These are phyloP conservation scores for Clinocottus analis DNA, from an alignment of 2,113 vertebrate species.

Conservation along the genomic window DNA sequence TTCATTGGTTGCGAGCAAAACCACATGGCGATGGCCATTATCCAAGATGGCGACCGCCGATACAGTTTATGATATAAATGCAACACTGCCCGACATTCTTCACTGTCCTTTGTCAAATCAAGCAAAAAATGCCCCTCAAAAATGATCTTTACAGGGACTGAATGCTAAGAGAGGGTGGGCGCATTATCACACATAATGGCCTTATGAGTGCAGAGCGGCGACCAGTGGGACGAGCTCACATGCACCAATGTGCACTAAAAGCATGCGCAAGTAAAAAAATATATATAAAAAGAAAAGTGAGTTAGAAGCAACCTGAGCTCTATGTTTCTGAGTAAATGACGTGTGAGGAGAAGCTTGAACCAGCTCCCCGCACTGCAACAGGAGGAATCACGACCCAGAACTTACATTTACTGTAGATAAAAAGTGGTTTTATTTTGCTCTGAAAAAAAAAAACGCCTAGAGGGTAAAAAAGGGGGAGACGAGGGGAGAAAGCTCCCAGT, in stretches of 20 bases:
- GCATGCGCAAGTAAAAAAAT: no score
- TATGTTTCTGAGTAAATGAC: conserved; percentile 13
- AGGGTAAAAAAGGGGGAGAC: conserved; percentile 5
- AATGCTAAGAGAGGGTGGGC: no score
- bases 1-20: no score
- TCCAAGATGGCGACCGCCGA: no score
- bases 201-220: neutral
- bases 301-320: neutral
- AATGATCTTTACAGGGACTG: no score
- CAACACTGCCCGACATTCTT: no score
- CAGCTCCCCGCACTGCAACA: neutral
- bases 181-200: no score
- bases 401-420: conserved; percentile 9
- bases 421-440: conserved; percentile 7
- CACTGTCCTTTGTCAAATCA: no score
- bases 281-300: no score
- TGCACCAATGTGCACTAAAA: neutral
- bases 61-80: no score
- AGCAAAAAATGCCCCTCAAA: no score
- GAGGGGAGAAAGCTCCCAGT: conserved; percentile 12
- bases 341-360: conserved; percentile 4
- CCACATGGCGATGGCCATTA: no score
- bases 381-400: neutral
- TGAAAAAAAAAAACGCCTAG: conserved; percentile 12
- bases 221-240: neutral